These are phyloP conservation scores for Fregata magnificens DNA, from an alignment of 2,113 vertebrate species.

Conservation along the genomic window DNA sequence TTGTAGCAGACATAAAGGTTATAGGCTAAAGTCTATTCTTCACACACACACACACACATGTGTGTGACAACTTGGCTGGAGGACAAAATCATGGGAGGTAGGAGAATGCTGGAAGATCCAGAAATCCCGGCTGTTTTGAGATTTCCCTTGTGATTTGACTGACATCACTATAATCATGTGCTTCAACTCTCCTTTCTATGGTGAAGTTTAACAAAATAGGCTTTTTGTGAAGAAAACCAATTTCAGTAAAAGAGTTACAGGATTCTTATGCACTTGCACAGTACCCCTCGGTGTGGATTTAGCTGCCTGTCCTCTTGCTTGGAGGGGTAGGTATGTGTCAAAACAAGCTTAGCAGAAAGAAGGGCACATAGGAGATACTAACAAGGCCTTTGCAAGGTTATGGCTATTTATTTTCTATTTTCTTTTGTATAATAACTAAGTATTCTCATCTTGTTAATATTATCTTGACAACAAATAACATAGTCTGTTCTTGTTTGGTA, in stretches of 20 bases:
- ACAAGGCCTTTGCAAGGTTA: background rate
- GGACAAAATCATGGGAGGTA: fast-evolving
- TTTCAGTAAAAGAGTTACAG: background rate
- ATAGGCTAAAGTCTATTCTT: background rate
- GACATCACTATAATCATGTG: background rate
- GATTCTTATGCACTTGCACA: background rate
- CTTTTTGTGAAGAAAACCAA: background rate
- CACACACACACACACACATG: background rate
- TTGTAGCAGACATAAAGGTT: background rate
- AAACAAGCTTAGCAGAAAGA: background rate
- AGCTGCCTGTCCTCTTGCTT: background rate
- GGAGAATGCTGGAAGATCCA: background rate
- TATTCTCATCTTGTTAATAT: background rate
- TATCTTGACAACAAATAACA: background rate
- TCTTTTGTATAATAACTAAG: background rate
- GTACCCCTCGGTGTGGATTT: background rate
- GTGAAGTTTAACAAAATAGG: background rate
- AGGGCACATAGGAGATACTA: background rate
- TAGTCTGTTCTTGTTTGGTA: background rate
- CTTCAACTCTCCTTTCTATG: background rate
- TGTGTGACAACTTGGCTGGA: background rate
- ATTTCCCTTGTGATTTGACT: background rate
- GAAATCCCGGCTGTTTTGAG: background rate
- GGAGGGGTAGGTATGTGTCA: background rate
- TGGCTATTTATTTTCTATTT: background rate